A percentile compares a stretch with the other conserved stretches of the same genome.
phyloP scores from a whole-genome alignment of 2,113 vertebrate species.

The Crotalus helleri region DNA sequence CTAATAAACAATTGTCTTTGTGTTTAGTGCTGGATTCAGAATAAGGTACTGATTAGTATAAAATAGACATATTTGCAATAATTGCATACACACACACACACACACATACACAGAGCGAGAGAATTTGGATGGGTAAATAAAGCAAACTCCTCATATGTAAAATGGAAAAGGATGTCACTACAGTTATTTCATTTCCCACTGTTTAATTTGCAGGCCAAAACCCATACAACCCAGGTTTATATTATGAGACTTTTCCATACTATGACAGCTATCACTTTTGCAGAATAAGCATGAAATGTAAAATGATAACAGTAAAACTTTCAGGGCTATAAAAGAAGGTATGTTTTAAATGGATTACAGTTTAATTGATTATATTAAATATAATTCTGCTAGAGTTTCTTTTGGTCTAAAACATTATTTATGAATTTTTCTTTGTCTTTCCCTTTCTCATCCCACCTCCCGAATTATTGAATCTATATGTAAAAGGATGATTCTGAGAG shows the following conservation, averaged over 20 bases:
- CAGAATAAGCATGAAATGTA: not conserved
- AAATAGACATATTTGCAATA: not conserved
- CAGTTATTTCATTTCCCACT: not conserved
- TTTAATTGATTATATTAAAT: not conserved
- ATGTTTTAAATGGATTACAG: not conserved
- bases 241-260: not conserved
- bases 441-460: not conserved
- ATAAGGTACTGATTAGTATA: not conserved
- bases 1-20: slow-evolving; percentile 17
- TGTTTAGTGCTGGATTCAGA: slow-evolving; percentile 21
- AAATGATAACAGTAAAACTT: not conserved
- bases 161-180: not conserved
- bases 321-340: not conserved
- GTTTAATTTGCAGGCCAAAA: not conserved
- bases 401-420: slow-evolving; percentile 26
- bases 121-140: not conserved
- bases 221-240: not conserved
- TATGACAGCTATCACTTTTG: not conserved
- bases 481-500: not conserved
- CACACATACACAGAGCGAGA: not conserved
- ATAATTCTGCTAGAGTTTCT: slow-evolving; percentile 8
- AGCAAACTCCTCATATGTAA: not conserved
- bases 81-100: not conserved
- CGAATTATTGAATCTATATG: not conserved
- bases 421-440: slow-evolving; percentile 14